These are phyloP conservation scores for Chelonus formosanus DNA, from an alignment of 2,888 invertebrate genomes.

Conservation along the genomic window DNA sequence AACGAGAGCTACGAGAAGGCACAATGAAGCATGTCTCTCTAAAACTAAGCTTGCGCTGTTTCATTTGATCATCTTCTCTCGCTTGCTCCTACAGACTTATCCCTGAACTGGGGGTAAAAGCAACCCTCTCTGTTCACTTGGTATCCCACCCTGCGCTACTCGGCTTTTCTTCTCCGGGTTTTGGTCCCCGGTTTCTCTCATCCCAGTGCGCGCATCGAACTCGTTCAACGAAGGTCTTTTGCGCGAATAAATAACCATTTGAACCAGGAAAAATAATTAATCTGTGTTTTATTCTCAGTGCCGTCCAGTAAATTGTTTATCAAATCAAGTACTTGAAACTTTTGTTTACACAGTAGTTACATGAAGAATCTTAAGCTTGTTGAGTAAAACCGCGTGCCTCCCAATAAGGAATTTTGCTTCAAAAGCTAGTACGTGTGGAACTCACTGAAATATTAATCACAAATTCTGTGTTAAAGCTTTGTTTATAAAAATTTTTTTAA, in stretches of 20 bases:
- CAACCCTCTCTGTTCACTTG: slow-evolving; percentile 26
- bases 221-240: slow-evolving; percentile 65
- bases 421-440: too few species aligned
- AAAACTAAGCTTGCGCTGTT: slow-evolving; percentile 58
- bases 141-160: slow-evolving; percentile 31
- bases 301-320: slow-evolving; percentile 5
- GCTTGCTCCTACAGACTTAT: slow-evolving; percentile 9
- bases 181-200: slow-evolving; percentile 29
- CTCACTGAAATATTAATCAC: too few species aligned
- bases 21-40: slow-evolving; percentile 42
- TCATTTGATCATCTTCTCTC: slow-evolving; percentile 30
- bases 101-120: slow-evolving; percentile 20
- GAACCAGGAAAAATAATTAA: background rate
- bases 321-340: too few species aligned
- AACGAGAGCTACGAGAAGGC: slow-evolving; percentile 41
- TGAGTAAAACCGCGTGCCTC: background rate
- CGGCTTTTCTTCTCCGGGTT: slow-evolving; percentile 35
- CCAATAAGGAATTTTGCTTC: background rate
- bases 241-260: background rate
- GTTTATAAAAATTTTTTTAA: too few species aligned
- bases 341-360: background rate
- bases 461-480: too few species aligned
- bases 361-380: slow-evolving; percentile 3
- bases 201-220: slow-evolving; percentile 64
- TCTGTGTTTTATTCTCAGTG: background rate